Evolutionary conservation across 2,888 invertebrate genomes (phyloP), one percentile per base, ranked within the genome.

Genomic region (Epinotia demarniana): DNA sequence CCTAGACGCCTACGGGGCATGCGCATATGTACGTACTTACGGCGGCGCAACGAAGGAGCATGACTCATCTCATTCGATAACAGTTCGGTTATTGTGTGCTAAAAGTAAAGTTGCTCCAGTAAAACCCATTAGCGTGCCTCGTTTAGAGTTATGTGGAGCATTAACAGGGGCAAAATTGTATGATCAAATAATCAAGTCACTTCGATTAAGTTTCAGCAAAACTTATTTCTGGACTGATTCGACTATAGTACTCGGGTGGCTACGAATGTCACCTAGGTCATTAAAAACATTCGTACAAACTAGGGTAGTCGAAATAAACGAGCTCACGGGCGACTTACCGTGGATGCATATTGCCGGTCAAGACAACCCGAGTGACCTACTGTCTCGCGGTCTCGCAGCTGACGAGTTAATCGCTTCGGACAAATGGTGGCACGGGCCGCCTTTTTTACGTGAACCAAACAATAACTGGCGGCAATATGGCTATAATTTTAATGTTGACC

Each of bases 231-330:
- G 63, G 64, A 70, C 46, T 6, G 69, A 58, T n/a, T 58, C 69
- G 6, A 58, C 69, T 39, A 69, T 77, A n/a, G 70, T 67, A 1
- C 16, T 81, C 18, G 80, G 80, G 0, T 83, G 81, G 81, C 53
- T 82, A 12, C 63, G 61, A 0, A 82, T 77, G 75, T 39, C 80
- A 13, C 78, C 81, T 57, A 77, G 72, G 69, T 63, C 73, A 64
- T 64, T 83, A 61, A 81, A 81, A 76, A 62, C 79, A 1, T 82
- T 79, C 70, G 80, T 82, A 1, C 81, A 79, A 64, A 81, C 80
- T 61, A 69, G 81, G 23, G 72, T 77, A 0, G 33, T 33, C 33
- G 33, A 33, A 33, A 33, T 33, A 33, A 33, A 33, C 33, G 33
- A 33, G 2, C 33, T 33, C 33, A 33, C 33, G 33, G 33, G 33